Base-by-base conservation (phyloP, 1,140 invertebrate genomes). In the Atopsyche davidsoni region DNA sequence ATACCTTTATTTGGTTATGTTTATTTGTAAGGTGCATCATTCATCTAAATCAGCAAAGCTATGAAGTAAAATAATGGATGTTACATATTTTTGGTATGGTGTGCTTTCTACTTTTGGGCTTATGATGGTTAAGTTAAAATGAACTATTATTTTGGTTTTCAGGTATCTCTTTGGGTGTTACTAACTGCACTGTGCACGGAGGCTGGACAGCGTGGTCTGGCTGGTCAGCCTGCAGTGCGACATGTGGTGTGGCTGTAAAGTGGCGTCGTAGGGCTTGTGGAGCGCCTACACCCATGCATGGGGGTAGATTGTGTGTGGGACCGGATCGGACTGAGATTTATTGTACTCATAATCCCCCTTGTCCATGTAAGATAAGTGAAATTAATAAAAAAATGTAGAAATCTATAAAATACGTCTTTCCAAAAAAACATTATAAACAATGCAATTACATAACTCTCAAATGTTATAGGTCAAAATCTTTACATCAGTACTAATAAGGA, bases 141-240 rank as follows among this genome's bases (percentile, higher is more conserved):
- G 17, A 31, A 34, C 23, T 35, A 4, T 28, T 28, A n/a, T n/a
- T n/a, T n/a, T 40, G 18, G 3, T 34, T 48, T 53, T 16, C 55
- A 67, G 77, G 77, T n/a, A 67, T 74, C 2, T 71, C 74, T 25
- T 76, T 85, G 44, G 73, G 77, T 9, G 86, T 88, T 14, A 74
- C 77, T 3, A 88, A 88, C 62, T 89, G 86, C 62, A 88, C 86
- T 0, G 78, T 85, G 28, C 84, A 94, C 64, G 91, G 91, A 7
- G 83, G 82, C 2, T 95, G 92, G 92, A 88, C 87, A 0, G 68
- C 78, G 1, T 94, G 91, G 91, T 88, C 87, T 0, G 75, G 79
- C 0, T 94, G 89, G 87, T 92, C 89, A 2, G 81, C 82, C 11
- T 95, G 91, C 61, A 84, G 86, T 0, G 70, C 74, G 3, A 68